These are phyloP conservation scores for Misgurnus mizolepis DNA, from an alignment of 2,113 vertebrate genomes.

Conservation along the genomic window DNA sequence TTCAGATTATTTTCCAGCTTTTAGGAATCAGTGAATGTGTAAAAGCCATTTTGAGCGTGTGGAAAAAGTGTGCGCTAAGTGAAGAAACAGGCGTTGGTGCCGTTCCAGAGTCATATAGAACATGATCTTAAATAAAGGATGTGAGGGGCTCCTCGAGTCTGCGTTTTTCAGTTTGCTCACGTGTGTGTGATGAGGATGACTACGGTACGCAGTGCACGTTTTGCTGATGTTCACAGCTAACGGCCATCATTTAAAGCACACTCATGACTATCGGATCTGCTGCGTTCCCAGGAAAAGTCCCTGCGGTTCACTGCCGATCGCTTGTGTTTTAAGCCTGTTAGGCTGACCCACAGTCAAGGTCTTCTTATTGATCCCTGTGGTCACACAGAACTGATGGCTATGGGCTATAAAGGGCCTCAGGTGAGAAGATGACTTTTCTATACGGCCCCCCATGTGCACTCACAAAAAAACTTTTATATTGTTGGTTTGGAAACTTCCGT, in stretches of 20 bases:
- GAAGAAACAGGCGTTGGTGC: conserved; percentile 55
- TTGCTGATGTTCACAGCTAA: background rate
- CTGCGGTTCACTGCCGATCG: conserved; percentile 24
- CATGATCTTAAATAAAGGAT: conserved; percentile 57
- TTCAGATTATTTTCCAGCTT: conserved; percentile 56
- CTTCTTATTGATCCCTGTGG: conserved; percentile 41
- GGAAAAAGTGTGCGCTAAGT: conserved; percentile 57
- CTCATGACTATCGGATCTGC: conserved; percentile 10
- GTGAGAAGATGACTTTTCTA: conserved; percentile 25
- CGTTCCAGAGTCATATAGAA: conserved; percentile 58
- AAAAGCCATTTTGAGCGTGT: conserved; percentile 54
- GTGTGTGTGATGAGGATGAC: conserved; percentile 30
- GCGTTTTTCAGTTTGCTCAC: conserved; percentile 22
- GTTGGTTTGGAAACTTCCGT: conserved; percentile 10
- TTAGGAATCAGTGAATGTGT: conserved; percentile 56
- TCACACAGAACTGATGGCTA: conserved; percentile 35
- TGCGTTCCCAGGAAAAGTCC: conserved; percentile 27
- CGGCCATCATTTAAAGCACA: background rate
- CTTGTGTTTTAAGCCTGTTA: conserved; percentile 41
- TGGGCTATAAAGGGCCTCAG: conserved; percentile 38
- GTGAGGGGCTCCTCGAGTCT: conserved; percentile 12
- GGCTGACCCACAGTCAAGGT: conserved; percentile 17
- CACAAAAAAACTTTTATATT: conserved; percentile 5
- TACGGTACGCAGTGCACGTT: conserved; percentile 4
- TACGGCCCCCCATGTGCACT: conserved; percentile 39